Conservation (phyloP, 2,113 vertebrate genomes). For the Anser cygnoides region DNA sequence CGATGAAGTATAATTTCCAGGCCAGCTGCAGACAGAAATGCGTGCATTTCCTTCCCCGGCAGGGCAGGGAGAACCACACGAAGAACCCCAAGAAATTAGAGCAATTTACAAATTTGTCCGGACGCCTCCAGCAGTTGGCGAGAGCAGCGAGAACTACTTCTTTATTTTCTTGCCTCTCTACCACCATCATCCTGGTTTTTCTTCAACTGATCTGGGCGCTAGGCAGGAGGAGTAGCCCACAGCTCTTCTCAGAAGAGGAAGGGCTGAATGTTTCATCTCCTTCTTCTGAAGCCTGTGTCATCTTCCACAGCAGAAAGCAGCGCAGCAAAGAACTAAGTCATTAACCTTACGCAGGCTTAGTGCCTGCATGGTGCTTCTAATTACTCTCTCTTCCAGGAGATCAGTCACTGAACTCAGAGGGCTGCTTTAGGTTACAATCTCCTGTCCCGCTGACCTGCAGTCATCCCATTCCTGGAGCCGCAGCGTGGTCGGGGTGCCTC, state of each 20-base stretch:
- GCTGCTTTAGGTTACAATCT: background rate
- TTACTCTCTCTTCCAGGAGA: background rate
- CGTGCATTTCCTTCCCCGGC: background rate
- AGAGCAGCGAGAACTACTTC: background rate
- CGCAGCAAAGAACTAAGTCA: background rate
- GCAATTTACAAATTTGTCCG: background rate
- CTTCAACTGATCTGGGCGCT: background rate
- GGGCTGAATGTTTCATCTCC: background rate
- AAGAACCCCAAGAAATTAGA: background rate
- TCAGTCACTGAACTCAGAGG: background rate
- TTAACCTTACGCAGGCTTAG: background rate
- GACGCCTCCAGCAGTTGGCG: background rate
- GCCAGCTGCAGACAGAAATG: background rate
- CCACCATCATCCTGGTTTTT: background rate
- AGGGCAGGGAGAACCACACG: background rate
- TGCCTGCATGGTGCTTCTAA: background rate
- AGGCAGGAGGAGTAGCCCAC: background rate
- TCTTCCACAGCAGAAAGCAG: background rate
- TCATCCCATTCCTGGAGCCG: background rate
- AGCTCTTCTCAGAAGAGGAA: background rate
- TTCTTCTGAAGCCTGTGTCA: background rate
- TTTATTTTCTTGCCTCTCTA: background rate
- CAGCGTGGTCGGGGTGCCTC: background rate
- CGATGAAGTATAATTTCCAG: background rate
- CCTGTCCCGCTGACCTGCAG: background rate